Conservation (phyloP, 2,113 vertebrate genomes). For the Sciurus niger region DNA sequence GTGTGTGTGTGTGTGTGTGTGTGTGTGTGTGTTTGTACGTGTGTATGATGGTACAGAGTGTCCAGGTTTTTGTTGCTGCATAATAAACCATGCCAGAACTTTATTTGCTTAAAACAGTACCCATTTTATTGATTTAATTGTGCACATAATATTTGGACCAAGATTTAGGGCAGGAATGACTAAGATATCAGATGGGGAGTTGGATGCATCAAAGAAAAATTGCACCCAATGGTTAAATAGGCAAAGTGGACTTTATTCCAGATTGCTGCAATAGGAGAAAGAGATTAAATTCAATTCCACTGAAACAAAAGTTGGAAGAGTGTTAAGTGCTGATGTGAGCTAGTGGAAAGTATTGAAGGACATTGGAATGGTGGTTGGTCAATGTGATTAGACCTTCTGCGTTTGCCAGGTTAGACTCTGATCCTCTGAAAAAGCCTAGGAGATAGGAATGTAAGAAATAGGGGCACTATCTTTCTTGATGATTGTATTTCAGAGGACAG, state of each 20-base stretch:
- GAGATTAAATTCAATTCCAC: not conserved
- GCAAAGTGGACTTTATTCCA: not conserved
- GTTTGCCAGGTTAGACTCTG: not conserved
- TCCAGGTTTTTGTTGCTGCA: not conserved
- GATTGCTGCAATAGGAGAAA: not conserved
- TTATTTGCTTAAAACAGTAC: not conserved
- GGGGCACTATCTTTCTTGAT: not conserved
- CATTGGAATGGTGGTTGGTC: not conserved
- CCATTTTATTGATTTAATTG: conserved; percentile 23
- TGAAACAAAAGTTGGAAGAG: not conserved
- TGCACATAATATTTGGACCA: not conserved
- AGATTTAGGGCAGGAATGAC: not conserved
- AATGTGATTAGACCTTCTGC: not conserved
- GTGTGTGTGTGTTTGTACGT: not conserved
- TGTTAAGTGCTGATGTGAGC: not conserved
- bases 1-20: not conserved
- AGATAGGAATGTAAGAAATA: not conserved
- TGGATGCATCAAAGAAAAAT: not conserved
- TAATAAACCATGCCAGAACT: not conserved
- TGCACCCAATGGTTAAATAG: not conserved
- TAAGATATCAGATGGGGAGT: not conserved
- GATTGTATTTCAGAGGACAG: not conserved
- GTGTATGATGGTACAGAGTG: not conserved
- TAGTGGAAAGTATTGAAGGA: not conserved
- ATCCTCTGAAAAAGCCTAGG: not conserved